Percentiles rank a stretch among this genome's conserved stretches.
These are phyloP conservation scores for Macquaria ambigua DNA, from an alignment of 2,113 vertebrate species.

Conservation along the genomic window DNA sequence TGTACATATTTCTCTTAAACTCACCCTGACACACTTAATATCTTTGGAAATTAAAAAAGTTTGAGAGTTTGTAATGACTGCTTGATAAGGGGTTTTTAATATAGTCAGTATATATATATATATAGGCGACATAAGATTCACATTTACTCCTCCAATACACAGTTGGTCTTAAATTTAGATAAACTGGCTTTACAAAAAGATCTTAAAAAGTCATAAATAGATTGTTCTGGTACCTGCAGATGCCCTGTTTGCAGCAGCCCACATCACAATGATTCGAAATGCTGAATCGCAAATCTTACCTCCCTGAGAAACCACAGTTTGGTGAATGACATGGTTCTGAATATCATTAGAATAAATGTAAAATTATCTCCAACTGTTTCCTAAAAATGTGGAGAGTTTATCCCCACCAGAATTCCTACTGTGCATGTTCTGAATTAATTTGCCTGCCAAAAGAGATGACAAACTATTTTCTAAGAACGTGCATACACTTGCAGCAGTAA, in stretches of 20 bases:
- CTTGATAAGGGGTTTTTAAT: constrained; percentile 8
- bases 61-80: background rate
- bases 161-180: constrained; percentile 3
- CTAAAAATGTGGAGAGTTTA: constrained; percentile 17
- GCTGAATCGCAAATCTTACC: background rate
- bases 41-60: background rate
- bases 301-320: constrained; percentile 39
- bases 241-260: constrained; percentile 50
- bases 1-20: background rate
- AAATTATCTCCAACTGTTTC: constrained; percentile 6
- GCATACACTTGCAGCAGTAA: constrained; percentile 70
- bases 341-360: constrained; percentile 34
- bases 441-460: constrained; percentile 80
- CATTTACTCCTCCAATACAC: constrained; percentile 1
- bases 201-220: background rate
- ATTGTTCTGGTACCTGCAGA: constrained; percentile 53
- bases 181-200: background rate
- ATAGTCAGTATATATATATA: background rate
- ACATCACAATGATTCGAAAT: constrained; percentile 24
- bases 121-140: background rate
- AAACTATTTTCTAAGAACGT: constrained; percentile 61
- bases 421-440: constrained; percentile 85
- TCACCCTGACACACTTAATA: background rate
- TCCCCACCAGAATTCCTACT: constrained; percentile 85
- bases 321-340: constrained; percentile 26